A percentile compares a stretch with the other conserved stretches of the same genome.
phyloP scores from a whole-genome alignment of 37 sponge, comb jelly and placozoan genomes.

The Aphrocallistes beatrix region DNA sequence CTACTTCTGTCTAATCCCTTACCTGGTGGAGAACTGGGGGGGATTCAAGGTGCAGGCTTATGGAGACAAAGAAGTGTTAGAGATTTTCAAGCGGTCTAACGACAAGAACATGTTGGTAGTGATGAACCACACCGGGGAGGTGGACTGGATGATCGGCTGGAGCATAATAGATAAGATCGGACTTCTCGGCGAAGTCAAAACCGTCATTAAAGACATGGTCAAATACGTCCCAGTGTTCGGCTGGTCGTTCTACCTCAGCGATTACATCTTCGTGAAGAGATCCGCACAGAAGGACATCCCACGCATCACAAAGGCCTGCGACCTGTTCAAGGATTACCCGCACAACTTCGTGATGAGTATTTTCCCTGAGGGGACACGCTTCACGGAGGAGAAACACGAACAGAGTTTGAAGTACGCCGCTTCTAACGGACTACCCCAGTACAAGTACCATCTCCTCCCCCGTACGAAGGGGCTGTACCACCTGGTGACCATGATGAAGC shows the following conservation, averaged over 20 bases:
- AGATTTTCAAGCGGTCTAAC: conserved; percentile 21
- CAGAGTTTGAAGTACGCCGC: conserved; percentile 39
- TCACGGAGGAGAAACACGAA: conserved; percentile 46
- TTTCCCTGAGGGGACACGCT: conserved; percentile 69
- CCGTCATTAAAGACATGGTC: not conserved
- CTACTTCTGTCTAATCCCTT: conserved; percentile 39
- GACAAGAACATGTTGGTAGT: conserved; percentile 18
- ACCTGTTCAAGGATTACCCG: not conserved
- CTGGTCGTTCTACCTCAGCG: conserved; percentile 11
- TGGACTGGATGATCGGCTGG: conserved; percentile 42
- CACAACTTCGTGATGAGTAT: conserved; percentile 30
- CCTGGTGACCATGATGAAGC: conserved; percentile 19
- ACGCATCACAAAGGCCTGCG: not conserved
- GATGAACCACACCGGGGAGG: conserved; percentile 35
- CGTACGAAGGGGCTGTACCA: conserved; percentile 58
- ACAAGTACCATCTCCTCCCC: conserved; percentile 61
- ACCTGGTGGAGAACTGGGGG: conserved; percentile 62
- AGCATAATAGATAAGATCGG: conserved; percentile 22
- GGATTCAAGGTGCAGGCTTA: conserved; percentile 34
- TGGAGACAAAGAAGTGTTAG: not conserved
- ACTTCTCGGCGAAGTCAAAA: conserved; percentile 21
- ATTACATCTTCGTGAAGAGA: conserved; percentile 20
- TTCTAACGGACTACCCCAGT: conserved; percentile 33
- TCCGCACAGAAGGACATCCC: not conserved
- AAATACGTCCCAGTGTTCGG: conserved; percentile 23